Evolutionary conservation across 1,140 invertebrate species (phyloP).

Genomic region (Ridgeia piscesae): DNA sequence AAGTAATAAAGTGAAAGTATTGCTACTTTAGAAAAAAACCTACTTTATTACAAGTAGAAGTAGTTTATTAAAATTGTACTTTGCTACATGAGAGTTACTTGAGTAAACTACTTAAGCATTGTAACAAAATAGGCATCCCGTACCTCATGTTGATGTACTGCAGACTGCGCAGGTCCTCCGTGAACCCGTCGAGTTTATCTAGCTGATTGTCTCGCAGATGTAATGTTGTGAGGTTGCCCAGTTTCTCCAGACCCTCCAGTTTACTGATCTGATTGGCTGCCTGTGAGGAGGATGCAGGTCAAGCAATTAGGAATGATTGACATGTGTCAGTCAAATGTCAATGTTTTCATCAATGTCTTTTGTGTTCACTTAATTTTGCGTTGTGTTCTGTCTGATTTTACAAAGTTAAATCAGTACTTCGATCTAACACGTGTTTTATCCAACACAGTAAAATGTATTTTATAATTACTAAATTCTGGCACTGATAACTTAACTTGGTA

Average conservation of each 20-base stretch:
- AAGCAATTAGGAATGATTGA: neutral
- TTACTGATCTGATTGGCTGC: constrained; percentile 52
- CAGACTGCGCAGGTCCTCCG: constrained; percentile 46
- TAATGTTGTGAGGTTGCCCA: constrained; percentile 48
- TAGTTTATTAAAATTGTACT: too few species aligned
- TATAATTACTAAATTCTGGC: neutral
- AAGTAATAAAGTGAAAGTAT: too few species aligned
- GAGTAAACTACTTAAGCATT: too few species aligned
- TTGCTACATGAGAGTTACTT: too few species aligned
- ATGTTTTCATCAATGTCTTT: neutral
- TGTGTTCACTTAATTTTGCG: neutral
- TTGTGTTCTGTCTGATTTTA: neutral
- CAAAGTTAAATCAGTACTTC: too few species aligned
- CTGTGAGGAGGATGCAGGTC: constrained; percentile 34
- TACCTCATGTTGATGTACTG: constrained; percentile 58
- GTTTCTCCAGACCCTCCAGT: constrained; percentile 48
- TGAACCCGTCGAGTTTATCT: constrained; percentile 52
- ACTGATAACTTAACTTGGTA: neutral
- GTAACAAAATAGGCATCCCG: too few species aligned
- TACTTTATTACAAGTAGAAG: too few species aligned
- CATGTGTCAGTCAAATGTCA: neutral
- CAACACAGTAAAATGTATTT: neutral
- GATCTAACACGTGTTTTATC: neutral
- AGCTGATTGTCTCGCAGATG: constrained; percentile 57
- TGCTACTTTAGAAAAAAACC: too few species aligned